Evolutionary conservation across 2,113 vertebrate genomes (phyloP).

Genomic region (Ibidorhyncha struthersii): DNA sequence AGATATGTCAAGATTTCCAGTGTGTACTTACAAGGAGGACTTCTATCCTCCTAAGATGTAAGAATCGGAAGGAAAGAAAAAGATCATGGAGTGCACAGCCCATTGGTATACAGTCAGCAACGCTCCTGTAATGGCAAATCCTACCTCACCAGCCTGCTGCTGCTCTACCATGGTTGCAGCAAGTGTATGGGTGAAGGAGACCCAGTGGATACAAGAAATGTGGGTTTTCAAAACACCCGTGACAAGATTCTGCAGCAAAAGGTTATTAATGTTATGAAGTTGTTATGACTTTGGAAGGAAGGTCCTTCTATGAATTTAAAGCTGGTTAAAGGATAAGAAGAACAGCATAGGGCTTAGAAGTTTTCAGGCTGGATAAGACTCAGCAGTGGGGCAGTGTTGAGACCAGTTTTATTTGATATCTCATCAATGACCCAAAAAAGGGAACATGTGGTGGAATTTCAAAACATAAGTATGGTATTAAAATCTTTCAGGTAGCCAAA

Average conservation of each 20-base stretch:
- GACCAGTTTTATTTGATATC: background rate
- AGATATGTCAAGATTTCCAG: background rate
- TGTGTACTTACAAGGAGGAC: background rate
- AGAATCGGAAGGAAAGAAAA: background rate
- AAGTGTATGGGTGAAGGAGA: background rate
- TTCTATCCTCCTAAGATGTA: background rate
- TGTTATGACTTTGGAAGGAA: background rate
- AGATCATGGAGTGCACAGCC: background rate
- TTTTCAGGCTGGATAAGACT: background rate
- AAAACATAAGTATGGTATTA: background rate
- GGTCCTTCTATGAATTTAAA: background rate
- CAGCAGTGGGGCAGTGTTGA: background rate
- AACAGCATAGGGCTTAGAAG: background rate
- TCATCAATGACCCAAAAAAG: background rate
- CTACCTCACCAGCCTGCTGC: background rate
- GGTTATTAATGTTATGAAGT: background rate
- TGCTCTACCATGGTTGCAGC: background rate
- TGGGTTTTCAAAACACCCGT: background rate
- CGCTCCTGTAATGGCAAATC: background rate
- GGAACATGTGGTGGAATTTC: background rate
- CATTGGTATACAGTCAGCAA: background rate
- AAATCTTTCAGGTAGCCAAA: background rate
- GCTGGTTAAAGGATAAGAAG: background rate
- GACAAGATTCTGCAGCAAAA: background rate
- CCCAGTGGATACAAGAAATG: background rate